Evolutionary conservation across 2,888 invertebrate genomes (phyloP).

Genomic region (Synergus laeviventris): DNA sequence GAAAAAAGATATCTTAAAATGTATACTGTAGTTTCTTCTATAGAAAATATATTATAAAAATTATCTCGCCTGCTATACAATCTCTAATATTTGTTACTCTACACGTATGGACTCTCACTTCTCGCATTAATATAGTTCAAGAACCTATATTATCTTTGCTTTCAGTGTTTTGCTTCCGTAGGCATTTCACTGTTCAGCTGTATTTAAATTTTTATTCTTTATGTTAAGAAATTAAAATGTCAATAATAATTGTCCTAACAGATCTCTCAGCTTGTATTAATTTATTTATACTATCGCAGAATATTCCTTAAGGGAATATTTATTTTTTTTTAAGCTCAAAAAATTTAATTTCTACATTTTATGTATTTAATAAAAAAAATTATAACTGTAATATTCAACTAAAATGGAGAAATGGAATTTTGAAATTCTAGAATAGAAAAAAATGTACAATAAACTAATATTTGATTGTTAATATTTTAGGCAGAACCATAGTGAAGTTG

Average conservation of each 20-base stretch:
- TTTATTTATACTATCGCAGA: background rate
- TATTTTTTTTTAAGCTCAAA: too few species aligned
- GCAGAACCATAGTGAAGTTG: slow-evolving; percentile 97
- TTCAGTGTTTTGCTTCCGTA: background rate
- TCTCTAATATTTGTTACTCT: background rate
- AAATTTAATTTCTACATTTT: too few species aligned
- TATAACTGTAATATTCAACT: too few species aligned
- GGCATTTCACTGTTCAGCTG: background rate
- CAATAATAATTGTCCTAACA: slow-evolving; percentile 39
- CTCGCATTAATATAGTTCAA: background rate
- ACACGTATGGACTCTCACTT: background rate
- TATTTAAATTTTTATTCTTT: background rate
- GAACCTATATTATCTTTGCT: background rate
- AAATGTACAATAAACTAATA: background rate
- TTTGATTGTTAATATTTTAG: slow-evolving; percentile 76
- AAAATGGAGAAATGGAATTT: too few species aligned
- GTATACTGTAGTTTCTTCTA: background rate
- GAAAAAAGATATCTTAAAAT: too few species aligned
- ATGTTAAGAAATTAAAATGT: slow-evolving; percentile 23
- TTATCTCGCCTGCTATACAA: background rate
- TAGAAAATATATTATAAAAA: background rate
- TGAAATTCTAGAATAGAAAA: background rate
- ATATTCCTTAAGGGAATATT: background rate
- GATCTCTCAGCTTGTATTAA: slow-evolving; percentile 19
- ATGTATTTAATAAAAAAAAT: too few species aligned